Evolutionary conservation across 2,113 vertebrate species (phyloP).

Genomic region (Dicentrarchus labrax): DNA sequence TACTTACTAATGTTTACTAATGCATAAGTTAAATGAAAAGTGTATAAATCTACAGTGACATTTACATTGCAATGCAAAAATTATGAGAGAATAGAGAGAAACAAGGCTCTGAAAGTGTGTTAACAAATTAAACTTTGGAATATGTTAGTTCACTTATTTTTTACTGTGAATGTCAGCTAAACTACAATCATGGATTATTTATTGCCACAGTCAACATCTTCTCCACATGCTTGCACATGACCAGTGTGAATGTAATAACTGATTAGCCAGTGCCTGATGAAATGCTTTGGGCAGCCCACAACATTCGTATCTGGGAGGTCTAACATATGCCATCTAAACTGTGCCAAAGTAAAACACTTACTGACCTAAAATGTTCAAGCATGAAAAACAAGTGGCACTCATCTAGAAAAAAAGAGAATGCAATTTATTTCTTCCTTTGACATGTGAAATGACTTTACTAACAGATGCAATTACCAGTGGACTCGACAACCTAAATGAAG

Average conservation of each 20-base stretch:
- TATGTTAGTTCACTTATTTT: constrained; percentile 1
- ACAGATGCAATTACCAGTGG: constrained; percentile 34
- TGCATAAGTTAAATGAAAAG: background rate
- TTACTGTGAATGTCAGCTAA: constrained; percentile 5
- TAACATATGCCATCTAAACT: constrained; percentile 23
- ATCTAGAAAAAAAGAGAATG: constrained; percentile 6
- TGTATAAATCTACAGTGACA: background rate
- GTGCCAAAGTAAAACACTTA: constrained; percentile 17
- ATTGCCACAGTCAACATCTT: constrained; percentile 25
- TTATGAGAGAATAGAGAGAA: background rate
- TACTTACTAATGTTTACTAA: background rate
- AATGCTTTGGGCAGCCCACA: constrained; percentile 14
- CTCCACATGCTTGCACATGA: constrained; percentile 4
- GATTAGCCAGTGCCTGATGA: constrained; percentile 25
- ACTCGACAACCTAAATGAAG: constrained; percentile 7
- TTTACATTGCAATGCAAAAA: background rate
- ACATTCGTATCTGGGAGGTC: constrained; percentile 38
- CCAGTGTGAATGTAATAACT: constrained; percentile 8
- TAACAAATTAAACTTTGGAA: background rate
- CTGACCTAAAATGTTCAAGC: constrained; percentile 6
- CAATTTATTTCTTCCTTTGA: constrained; percentile 19
- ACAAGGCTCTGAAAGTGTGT: background rate
- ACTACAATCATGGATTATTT: constrained; percentile 40
- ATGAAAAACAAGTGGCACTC: background rate
- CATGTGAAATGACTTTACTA: background rate